Percentiles rank a stretch among this genome's conserved stretches.
Evolutionary conservation across 2,113 vertebrate genomes (phyloP).

Genomic region (Lonchura striata): DNA sequence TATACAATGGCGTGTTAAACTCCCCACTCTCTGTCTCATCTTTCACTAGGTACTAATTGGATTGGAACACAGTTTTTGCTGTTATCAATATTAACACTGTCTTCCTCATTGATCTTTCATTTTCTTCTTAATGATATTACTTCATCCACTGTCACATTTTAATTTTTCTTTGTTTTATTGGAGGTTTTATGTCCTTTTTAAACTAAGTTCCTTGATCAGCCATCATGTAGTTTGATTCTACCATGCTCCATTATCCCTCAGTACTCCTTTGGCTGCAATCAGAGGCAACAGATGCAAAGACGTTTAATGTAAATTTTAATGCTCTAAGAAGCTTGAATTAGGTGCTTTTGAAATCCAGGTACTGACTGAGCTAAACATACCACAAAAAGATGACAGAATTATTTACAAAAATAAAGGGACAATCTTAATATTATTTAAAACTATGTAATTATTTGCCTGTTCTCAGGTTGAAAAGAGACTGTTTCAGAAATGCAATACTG

Average conservation of each 20-base stretch:
- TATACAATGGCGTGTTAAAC: neutral
- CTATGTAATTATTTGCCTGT: neutral
- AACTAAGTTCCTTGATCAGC: neutral
- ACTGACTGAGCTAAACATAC: neutral
- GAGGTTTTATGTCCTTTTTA: neutral
- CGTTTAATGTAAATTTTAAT: neutral
- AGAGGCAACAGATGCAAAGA: neutral
- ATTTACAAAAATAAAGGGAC: neutral
- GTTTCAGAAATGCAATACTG: neutral
- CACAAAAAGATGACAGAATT: neutral
- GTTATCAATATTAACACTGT: neutral
- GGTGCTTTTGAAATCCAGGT: neutral
- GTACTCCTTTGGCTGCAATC: neutral
- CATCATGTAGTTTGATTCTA: neutral
- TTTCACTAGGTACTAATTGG: neutral
- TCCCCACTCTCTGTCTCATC: neutral
- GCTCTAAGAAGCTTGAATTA: neutral
- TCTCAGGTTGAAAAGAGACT: neutral
- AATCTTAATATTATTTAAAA: neutral
- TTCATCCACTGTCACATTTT: neutral
- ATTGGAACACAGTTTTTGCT: neutral
- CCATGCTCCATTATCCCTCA: neutral
- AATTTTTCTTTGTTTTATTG: neutral
- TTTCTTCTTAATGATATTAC: neutral
- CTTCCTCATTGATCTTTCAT: conserved; percentile 2